Base-by-base conservation (phyloP, 2,113 vertebrate species). In the Gavia stellata region DNA sequence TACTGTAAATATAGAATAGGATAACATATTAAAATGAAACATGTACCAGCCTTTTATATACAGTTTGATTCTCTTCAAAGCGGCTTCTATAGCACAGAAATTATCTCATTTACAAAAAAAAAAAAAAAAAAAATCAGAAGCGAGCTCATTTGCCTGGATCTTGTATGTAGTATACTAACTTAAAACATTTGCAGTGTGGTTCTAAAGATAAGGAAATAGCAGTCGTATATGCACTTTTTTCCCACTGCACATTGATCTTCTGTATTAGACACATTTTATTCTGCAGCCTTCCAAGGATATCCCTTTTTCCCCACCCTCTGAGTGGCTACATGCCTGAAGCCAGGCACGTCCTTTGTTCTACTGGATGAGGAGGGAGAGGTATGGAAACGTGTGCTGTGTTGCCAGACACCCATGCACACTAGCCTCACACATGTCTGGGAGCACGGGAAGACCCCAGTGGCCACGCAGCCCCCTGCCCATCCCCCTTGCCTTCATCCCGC, bases 51-150 rank as follows among this genome's bases (percentile, higher is more conserved):
- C 81, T 90, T 93, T 91, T 53, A 65, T 56, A 58, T 44, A 29
- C 19, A 33, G 17, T 53, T 75, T 61, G 36, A 85, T 65, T 86
- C 58, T 92, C 86, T 91, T 94, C 82, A 72, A 80, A 94, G 75
- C 24, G 10, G 14, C 8, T 90, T 87, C 45, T 81, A 3, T 31
- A 47, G 33, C 52, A 82, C 10, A 82, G 72, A 89, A 83, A 44
- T 15, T 13, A 20, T 61, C 28, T 74, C 16, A 53, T 83, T 88
- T 68, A 24, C 3, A 9, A 67, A 65, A 53, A 58, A 33, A 67
- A 19, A 33, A 31, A 11, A 16, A 2, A 19, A 15, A 19, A 62
- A 59, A 19, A 45, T 28, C 34, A 72, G 52, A 62, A 63, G 4
- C 3, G 4, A 79, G 12, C 24, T 89, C 0, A 45, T 61, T 91